Conservation (phyloP, 2,797 vertebrate genomes). For the Cyprinodon diabolis region DNA sequence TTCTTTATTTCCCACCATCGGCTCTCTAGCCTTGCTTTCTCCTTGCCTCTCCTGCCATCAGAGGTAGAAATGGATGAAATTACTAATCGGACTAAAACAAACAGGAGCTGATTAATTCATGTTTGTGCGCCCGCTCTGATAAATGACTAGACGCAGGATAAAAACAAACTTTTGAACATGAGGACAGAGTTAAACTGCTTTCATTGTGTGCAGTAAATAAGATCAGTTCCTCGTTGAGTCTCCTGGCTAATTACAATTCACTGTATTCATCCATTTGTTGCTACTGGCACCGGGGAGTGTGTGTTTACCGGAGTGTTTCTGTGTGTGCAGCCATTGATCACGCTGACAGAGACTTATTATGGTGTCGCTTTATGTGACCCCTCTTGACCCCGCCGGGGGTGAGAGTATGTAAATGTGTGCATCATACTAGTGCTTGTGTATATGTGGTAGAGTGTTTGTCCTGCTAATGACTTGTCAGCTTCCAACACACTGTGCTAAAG, state of each 20-base stretch:
- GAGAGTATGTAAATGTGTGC: slow-evolving; percentile 42
- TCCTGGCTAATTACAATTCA: slow-evolving; percentile 57
- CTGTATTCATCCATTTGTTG: slow-evolving; percentile 50
- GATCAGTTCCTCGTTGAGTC: slow-evolving; percentile 55
- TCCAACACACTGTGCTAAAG: slow-evolving; percentile 59
- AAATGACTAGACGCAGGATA: slow-evolving; percentile 38
- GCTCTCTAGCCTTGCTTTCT: too few relatives aligned
- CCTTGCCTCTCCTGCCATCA: slow-evolving; percentile 3
- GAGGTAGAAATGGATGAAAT: slow-evolving; percentile 57
- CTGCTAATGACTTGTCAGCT: slow-evolving; percentile 71
- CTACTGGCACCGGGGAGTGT: slow-evolving; percentile 33
- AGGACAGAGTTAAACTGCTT: slow-evolving; percentile 33
- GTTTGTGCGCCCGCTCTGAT: slow-evolving; percentile 54
- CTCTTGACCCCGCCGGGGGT: slow-evolving; percentile 52
- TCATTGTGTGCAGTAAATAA: slow-evolving; percentile 51
- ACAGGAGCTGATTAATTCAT: slow-evolving; percentile 70
- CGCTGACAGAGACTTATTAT: slow-evolving; percentile 75
- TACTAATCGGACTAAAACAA: slow-evolving; percentile 67
- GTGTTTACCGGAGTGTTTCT: slow-evolving; percentile 41
- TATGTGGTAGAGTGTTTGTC: slow-evolving; percentile 45
- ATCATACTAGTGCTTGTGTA: slow-evolving; percentile 16
- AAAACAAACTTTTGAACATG: slow-evolving; percentile 56
- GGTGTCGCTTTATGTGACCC: slow-evolving; percentile 60
- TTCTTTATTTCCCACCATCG: not conserved
- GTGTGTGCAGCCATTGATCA: slow-evolving; percentile 70